Base-by-base conservation (phyloP, 2,797 vertebrate genomes). In the Corythornis leucogaster region DNA sequence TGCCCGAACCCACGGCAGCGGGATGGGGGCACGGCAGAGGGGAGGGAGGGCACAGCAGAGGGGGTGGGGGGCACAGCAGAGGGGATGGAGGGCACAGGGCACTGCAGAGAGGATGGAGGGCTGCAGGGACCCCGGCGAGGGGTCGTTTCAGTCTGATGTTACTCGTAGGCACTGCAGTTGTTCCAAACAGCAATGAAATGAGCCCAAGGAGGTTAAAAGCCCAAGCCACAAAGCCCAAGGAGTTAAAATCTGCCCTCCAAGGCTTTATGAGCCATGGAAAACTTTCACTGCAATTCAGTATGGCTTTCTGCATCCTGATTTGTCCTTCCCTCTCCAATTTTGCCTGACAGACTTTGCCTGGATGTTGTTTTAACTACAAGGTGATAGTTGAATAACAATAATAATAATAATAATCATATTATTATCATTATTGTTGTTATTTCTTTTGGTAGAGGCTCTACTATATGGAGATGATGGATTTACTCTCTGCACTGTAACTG, bases 111-210 rank as follows among this genome's bases (percentile, higher is more conserved):
- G 38, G 38, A 38, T 38, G 38, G 38, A 5, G 38, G 35, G 35
- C 35, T 0, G 1, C 1, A 2, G 50, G 25, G 3, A 51, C 30
- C 42, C 15, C 1, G 16, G 24, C 18, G 15, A 51, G 15, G 30
- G 1, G 0, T 12, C 5, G 0, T 30, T 66, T 22, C 51, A 0
- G 8, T 22, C 14, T 2, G 5, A 0, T 21, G 63, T 22, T 1
- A 8, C 2, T 4, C 4, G 64, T 1, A 15, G 20, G 38, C 26
- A 11, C 28, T 5, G 30, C 46, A 59, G 3, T 9, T 38, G 59
- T 67, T 55, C 22, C 48, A 2, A 20, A 12, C 1, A 13, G 15
- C 4, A 16, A 12, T 1, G 11, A 30, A n/a, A 16, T 10, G 19
- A 24, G 28, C 28, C 1, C 17, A 16, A 2, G 55, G 11, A 33